Base-by-base conservation (phyloP, 2,113 vertebrate genomes). In the Lonchura striata region DNA sequence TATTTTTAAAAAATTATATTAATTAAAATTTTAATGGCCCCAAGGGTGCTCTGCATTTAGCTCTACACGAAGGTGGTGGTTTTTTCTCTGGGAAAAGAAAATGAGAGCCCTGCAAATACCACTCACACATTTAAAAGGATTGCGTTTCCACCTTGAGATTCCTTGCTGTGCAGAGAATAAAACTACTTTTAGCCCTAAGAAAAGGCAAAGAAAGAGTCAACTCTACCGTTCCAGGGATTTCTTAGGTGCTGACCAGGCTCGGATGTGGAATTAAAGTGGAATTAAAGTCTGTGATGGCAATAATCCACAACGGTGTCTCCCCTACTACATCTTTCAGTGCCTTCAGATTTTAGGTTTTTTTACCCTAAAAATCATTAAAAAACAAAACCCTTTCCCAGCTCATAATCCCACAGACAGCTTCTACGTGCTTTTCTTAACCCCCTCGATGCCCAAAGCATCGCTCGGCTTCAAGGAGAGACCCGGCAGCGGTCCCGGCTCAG, bases 11-110 rank as follows among this genome's bases (percentile, higher is more conserved):
- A 76, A 64, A 25, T 13, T 0, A 27, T 13, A 33, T 56, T 65
- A 77, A 72, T 86, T 80, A 66, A 70, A 68, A 49, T 16, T 66
- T 28, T 21, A 11, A 19, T 13, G 47, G 35, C 24, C 23, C 7
- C 31, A 15, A 10, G 8, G 24, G 2, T 23, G 31, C 22, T 68
- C 39, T 50, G 39, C 63, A 47, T 49, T 70, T 50, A 74, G 30
- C 3, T 0, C 27, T 39, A 10, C 21, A 22, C 31, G 5, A 46
- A 76, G 11, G 25, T 15, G 37, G 10, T 5, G 4, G 6, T 9
- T 37, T 25, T 46, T 66, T 57, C 13, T 59, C 27, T 17, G 3
- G 47, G 16, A 47, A 68, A 60, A 78, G n/a, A 47, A 93, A 41
- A 64, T 2, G 27, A 68, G 46, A 69, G 25, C 2, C 4, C 82